Conservation (phyloP, 2,113 vertebrate species). For the Barbus barbus region DNA sequence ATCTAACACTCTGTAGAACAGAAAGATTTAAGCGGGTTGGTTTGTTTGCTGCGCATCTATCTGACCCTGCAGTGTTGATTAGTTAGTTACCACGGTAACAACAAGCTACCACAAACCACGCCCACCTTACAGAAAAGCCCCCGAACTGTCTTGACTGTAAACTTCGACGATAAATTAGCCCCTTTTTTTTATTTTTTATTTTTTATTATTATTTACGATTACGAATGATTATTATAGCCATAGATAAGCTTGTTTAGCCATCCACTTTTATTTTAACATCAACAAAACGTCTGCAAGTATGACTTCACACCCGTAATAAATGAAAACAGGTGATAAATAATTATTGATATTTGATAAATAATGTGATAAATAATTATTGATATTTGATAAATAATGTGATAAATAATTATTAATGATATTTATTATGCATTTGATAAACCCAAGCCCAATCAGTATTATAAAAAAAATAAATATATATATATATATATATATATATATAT, state of each 20-base stretch:
- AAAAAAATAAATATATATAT: too few relatives aligned
- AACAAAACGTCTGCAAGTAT: not conserved
- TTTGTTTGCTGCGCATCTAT: not conserved
- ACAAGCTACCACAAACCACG: not conserved
- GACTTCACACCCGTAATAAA: too few relatives aligned
- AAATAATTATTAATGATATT: too few relatives aligned
- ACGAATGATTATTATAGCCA: not conserved
- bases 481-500: too few relatives aligned
- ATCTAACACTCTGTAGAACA: not conserved
- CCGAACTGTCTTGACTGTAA: not conserved
- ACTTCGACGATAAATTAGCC: not conserved
- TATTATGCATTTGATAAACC: too few relatives aligned
- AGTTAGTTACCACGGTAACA: not conserved
- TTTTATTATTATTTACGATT: too few relatives aligned
- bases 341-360: too few relatives aligned
- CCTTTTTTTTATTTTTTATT: too few relatives aligned
- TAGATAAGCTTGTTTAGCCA: not conserved
- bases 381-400: too few relatives aligned
- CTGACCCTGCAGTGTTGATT: not conserved
- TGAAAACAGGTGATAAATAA: too few relatives aligned
- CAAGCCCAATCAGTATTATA: too few relatives aligned
- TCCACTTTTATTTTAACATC: not conserved
- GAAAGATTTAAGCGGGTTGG: not conserved
- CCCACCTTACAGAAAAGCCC: not conserved
- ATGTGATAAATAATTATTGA: too few relatives aligned